Evolutionary conservation across 2,797 vertebrate species (phyloP), one percentile per base, ranked within the genome.

Genomic region (Siniperca undulata): DNA sequence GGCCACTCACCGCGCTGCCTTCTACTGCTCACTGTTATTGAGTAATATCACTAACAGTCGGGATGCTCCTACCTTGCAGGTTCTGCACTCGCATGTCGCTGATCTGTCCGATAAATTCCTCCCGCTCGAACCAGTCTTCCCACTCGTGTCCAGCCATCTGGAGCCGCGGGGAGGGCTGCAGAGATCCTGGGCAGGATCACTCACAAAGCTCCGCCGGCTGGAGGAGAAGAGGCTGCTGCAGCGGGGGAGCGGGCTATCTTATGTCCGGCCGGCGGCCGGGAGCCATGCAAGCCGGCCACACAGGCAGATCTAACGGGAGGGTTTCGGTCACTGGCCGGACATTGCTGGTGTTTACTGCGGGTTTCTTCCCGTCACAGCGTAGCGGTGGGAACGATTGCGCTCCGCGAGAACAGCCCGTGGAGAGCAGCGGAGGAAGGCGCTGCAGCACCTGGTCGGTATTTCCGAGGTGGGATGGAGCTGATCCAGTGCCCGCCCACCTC

Each of bases 41-140:
- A 74, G 44, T 5, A 36, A 13, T 1, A 53, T 6, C 10, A 17
- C 16, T 3, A 4, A 2, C 3, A 2, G 24, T 9, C 65, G 16
- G 42, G 77, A 75, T 70, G 82, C 81, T 84, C 94, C 73, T 97
- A 99, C 98, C 97, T 97, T 99, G 98, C 72, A 99, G 97, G 92
- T 99, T 99, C 90, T 98, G 98, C 80, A 99, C 98, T 80, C 98
- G 95, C 93, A 99, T 97, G 96, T 98, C 98, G 96, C 97, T 98
- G 94, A 99, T 98, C 90, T 99, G 98, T 9, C 97, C 98, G 94
- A 99, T 99, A 44, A 98, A 95, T 92, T 98, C 97, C 95, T 99
- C 97, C 77, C 98, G 96, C 86, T 98, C 97, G 93, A 99, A 99
- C 98, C 97, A 98, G 93, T 97, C 97, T 86, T 97, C 95, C 97